Evolutionary conservation across 2,113 vertebrate species (phyloP), one percentile per base, ranked within the genome.

Genomic region (Austrofundulus limnaeus): DNA sequence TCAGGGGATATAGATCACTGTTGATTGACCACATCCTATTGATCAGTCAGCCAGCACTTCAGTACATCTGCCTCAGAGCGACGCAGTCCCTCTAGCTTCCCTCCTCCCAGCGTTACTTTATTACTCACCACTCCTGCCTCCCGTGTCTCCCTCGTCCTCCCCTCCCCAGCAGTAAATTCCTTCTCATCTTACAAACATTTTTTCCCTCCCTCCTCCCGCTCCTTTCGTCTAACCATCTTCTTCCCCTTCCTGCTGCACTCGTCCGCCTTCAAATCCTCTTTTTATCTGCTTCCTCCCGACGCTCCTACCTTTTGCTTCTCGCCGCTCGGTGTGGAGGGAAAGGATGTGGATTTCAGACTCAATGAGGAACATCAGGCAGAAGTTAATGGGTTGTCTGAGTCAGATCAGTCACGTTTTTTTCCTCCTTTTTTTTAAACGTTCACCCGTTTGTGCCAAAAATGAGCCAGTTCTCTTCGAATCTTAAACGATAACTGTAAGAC

Each of bases 1-100:
- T 86, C 87, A 82, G 66, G 46, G 68, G 23, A 0, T 81, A 85
- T 84, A 49, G 87, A 85, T 88, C 81, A 70, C 65, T 63, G 85
- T 31, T 79, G 84, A 87, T 83, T 68, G 84, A 86, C 48, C 61
- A 43, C 70, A 68, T 80, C 70, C 38, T 53, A 89, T 90, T 57
- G 85, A 87, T 74, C 77, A 63, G 54, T 46, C 64, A 15, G 72
- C 39, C 39, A 37, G 15, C 75, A 51, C 28, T 13, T 80, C 85
- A 39, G 74, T 83, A 49, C 84, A 66, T 79, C 63, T 76, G 75
- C 75, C 76, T 81, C 78, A 72, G 54, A 70, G 75, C 57, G 14
- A 61, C 80, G 52, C 50, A 1, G 55, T 31, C 51, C 49, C 62
- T 34, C 65, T 54, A 52, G n/a, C 69, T 20, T 48, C 48, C 47